Evolutionary conservation across 1,140 invertebrate genomes (phyloP), one percentile per base, ranked within the genome.

Genomic region (Sycophila sp.): DNA sequence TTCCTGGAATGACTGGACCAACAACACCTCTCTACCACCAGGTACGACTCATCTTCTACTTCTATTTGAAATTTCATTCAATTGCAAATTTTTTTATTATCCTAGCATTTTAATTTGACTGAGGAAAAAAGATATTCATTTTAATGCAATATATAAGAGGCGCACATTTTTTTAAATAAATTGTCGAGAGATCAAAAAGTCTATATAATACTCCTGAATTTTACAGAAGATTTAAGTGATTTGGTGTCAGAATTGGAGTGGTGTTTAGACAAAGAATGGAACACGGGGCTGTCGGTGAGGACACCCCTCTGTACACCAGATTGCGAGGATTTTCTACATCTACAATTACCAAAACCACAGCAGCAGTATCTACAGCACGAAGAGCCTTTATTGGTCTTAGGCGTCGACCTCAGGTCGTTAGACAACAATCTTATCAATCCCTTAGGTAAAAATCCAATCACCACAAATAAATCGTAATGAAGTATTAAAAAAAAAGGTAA

Each of bases 241-340:
- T 58, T 86, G 28, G 80, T 84, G 13, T 79, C 76, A 0, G 84
- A 85, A 42, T 45, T 86, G 8, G 84, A 85, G 56, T 86, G 84
- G 84, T 85, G 83, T 65, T 71, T 85, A 59, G 83, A 85, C 36
- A 77, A 74, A 47, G 80, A 79, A 24, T 85, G 80, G 83, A 81
- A 83, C 10, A 17, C 64, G 26, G 81, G 80, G 5, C 77, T 87
- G 4, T 85, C 86, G 1, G 81, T 86, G 24, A 83, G 81, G 73
- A 87, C 86, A 15, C 81, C 85, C n/a, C 75, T 86, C 11, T 87
- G 86, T 51, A 86, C 84, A 17, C 78, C 84, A n/a, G 81, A 80
- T 0, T 87, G 86, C 74, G 84, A 84, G 38, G 81, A 83, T 62
- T 87, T 86, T 68, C 65, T 87, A n/a, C 79, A 83, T 62, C 69